A percentile compares a stretch with the other conserved stretches of the same genome.
phyloP scores from a whole-genome alignment of 2,113 vertebrate genomes.

The Sturnira hondurensis region DNA sequence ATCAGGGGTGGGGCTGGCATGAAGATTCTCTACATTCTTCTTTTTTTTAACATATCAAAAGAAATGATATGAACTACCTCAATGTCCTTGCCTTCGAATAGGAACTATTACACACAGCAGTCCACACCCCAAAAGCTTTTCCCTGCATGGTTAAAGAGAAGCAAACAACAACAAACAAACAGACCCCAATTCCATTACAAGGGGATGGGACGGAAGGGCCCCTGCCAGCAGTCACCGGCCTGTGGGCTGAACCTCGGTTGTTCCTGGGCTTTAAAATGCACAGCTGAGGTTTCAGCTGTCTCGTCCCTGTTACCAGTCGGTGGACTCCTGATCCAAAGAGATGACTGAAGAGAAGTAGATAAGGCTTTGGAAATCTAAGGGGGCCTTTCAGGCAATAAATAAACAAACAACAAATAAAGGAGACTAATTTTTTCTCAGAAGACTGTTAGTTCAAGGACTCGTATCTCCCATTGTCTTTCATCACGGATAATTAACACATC shows the following conservation, averaged over 20 bases:
- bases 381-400: background rate
- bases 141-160: background rate
- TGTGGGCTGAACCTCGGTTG: background rate
- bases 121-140: background rate
- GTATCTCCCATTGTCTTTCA: background rate
- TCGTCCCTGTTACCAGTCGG: background rate
- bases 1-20: background rate
- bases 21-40: background rate
- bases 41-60: slow-evolving; percentile 11
- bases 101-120: background rate
- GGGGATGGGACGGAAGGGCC: background rate
- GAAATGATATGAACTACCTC: background rate
- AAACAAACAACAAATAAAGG: background rate
- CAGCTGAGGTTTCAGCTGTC: background rate
- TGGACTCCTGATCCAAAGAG: background rate
- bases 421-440: slow-evolving; percentile 9
- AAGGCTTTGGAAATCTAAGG: slow-evolving; percentile 23
- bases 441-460: background rate
- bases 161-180: background rate
- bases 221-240: background rate
- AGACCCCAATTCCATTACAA: slow-evolving; percentile 38
- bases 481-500: background rate
- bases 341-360: background rate
- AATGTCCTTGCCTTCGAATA: background rate
- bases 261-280: background rate